Percentiles rank a stretch among this genome's conserved stretches.
Conservation (phyloP, 2,888 invertebrate genomes). For the Drosophila neutralis region DNA sequence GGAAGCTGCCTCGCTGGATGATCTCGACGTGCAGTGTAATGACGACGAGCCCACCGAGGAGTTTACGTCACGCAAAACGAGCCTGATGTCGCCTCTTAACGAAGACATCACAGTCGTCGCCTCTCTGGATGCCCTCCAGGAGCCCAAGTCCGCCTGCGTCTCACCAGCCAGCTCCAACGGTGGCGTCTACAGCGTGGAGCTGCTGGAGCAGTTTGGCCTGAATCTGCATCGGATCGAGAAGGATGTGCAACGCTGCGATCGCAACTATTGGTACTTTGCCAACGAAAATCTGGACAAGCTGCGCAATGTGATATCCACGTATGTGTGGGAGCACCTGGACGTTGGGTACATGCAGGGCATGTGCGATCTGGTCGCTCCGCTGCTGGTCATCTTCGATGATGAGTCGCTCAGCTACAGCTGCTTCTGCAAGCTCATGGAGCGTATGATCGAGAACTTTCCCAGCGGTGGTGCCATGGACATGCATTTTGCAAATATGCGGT, state of each 20-base stretch:
- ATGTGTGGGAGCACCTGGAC: conserved; percentile 97
- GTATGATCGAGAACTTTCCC: conserved; percentile 96
- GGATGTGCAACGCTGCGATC: conserved; percentile 97
- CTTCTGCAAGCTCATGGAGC: conserved; percentile 95
- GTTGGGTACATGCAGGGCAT: conserved; percentile 98
- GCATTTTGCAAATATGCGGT: conserved; percentile 97
- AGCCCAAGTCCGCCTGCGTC: conserved; percentile 89
- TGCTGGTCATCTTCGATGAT: conserved; percentile 96
- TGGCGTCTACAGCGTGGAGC: conserved; percentile 94
- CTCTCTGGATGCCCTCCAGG: conserved; percentile 83
- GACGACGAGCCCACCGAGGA: conserved; percentile 86
- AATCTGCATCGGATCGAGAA: conserved; percentile 98
- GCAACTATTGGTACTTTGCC: conserved; percentile 97
- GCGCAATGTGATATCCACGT: conserved; percentile 95
- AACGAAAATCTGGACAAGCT: conserved; percentile 95
- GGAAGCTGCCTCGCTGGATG: conserved; percentile 89
- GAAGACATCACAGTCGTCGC: conserved; percentile 86
- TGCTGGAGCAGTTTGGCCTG: conserved; percentile 93
- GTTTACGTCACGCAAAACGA: conserved; percentile 85
- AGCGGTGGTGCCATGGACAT: conserved; percentile 97
- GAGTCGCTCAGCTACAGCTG: conserved; percentile 96
- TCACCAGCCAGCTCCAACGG: conserved; percentile 97
- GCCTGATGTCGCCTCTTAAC: conserved; percentile 87
- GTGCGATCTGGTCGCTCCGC: conserved; percentile 97
- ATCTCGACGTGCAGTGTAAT: conserved; percentile 83